These are phyloP conservation scores for Perca schrenkii DNA, from an alignment of 2,113 vertebrate species.

Conservation along the genomic window DNA sequence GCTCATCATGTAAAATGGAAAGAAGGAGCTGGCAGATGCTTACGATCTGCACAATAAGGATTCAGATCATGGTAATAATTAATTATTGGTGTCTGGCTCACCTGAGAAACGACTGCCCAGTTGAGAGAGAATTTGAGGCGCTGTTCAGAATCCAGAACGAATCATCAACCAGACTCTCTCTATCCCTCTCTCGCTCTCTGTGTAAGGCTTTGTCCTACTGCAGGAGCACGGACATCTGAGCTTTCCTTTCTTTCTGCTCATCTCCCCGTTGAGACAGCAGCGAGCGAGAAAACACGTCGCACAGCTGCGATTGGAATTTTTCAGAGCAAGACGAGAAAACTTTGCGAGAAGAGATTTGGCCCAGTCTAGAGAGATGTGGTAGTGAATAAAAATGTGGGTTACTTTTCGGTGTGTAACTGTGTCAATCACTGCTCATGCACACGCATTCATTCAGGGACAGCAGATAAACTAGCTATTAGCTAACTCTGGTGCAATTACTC, in stretches of 20 bases:
- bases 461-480: too few relatives aligned
- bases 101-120: background rate
- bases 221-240: conserved; percentile 29
- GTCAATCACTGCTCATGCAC: too few relatives aligned
- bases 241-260: background rate
- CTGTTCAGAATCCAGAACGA: conserved; percentile 19
- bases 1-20: conserved; percentile 15
- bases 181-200: background rate
- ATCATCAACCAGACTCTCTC: conserved; percentile 11
- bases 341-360: background rate
- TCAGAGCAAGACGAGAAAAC: conserved; percentile 5
- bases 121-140: background rate
- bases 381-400: background rate
- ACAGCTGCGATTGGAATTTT: conserved; percentile 8
- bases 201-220: conserved; percentile 9
- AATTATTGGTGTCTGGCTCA: background rate
- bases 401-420: background rate
- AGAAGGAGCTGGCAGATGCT: background rate
- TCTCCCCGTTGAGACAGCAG: background rate
- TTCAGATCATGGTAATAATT: conserved; percentile 1
- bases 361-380: background rate
- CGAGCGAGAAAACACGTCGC: background rate
- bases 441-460: too few relatives aligned
- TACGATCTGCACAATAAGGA: background rate
- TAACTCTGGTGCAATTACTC: too few relatives aligned